A percentile compares a stretch with the other conserved stretches of the same genome.
Conservation (phyloP, 2,888 invertebrate genomes). For the Carpatolechia fugitivella region DNA sequence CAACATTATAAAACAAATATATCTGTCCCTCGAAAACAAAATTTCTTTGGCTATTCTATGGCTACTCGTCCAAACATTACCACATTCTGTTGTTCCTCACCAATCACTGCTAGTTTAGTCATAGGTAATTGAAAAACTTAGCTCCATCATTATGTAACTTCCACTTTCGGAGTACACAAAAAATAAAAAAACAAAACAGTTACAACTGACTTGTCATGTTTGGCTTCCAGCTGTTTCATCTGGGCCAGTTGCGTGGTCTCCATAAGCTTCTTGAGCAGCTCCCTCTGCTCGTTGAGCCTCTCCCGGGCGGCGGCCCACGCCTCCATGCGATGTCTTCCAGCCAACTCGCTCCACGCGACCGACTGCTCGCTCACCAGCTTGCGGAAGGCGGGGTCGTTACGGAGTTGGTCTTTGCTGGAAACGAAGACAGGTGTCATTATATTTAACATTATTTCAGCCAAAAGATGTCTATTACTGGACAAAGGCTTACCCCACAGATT, state of each 20-base stretch:
- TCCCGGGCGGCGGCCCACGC: slow-evolving; percentile 89
- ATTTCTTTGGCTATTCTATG: too few species aligned
- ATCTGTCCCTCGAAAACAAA: too few species aligned
- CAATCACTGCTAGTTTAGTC: too few species aligned
- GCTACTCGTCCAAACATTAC: too few species aligned
- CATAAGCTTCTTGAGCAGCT: slow-evolving; percentile 87
- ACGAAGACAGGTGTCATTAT: neutral
- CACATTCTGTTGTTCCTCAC: too few species aligned
- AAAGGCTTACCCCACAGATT: too few species aligned
- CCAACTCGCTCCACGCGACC: slow-evolving; percentile 95
- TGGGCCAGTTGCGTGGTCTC: slow-evolving; percentile 89
- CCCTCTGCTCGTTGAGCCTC: slow-evolving; percentile 91
- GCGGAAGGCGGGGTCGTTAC: slow-evolving; percentile 87
- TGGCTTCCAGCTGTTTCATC: slow-evolving; percentile 92
- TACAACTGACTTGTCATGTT: slow-evolving; percentile 84
- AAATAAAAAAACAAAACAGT: too few species aligned
- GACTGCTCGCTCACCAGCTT: slow-evolving; percentile 95
- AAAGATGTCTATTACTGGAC: too few species aligned
- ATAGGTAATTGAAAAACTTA: too few species aligned
- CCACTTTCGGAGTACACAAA: too few species aligned
- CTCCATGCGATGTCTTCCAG: slow-evolving; percentile 89
- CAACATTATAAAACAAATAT: too few species aligned
- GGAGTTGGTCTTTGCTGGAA: slow-evolving; percentile 87
- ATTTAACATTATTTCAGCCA: neutral
- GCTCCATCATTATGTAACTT: too few species aligned